Evolutionary conservation across 2,113 vertebrate species (phyloP).

Genomic region (Vulpes lagopus): DNA sequence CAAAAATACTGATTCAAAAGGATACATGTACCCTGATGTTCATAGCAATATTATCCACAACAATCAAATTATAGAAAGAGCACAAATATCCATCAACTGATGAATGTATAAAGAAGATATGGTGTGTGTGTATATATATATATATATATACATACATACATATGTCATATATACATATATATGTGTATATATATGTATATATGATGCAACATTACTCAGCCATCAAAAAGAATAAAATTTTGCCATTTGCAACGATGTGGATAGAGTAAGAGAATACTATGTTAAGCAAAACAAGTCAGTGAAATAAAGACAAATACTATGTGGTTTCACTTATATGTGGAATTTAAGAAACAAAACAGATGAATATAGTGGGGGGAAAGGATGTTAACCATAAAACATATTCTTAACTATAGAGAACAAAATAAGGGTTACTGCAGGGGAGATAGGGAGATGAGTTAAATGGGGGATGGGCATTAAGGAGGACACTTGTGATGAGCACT

Average conservation of each 20-base stretch:
- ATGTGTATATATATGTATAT: background rate
- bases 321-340: background rate
- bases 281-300: background rate
- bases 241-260: background rate
- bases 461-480: background rate
- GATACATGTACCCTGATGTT: background rate
- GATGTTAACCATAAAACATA: background rate
- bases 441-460: background rate
- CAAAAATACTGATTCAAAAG: background rate
- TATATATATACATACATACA: background rate
- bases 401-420: background rate
- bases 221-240: background rate
- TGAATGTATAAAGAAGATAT: background rate
- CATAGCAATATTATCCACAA: background rate
- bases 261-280: background rate
- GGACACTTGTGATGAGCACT: background rate
- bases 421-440: background rate
- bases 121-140: background rate
- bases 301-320: background rate
- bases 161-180: background rate
- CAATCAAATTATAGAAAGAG: background rate
- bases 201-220: background rate
- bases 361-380: background rate
- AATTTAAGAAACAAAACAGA: background rate
- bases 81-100: background rate